Conservation (phyloP, 2,797 vertebrate species). For the Bucorvus abyssinicus region DNA sequence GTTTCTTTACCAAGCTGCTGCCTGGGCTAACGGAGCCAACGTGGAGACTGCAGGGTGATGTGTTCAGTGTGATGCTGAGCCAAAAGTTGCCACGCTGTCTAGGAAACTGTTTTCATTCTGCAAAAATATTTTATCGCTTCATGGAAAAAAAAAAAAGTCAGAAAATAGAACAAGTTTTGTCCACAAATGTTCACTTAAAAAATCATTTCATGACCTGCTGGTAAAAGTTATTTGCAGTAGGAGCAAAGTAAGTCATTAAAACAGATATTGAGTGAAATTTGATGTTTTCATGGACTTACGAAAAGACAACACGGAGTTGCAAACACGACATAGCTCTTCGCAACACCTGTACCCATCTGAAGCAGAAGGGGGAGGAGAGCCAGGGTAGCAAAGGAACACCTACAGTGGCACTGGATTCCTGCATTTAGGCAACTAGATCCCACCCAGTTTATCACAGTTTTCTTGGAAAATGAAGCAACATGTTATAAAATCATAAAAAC, state of each 20-base stretch:
- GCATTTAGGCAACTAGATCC: background rate
- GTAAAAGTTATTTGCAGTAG: background rate
- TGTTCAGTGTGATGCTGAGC: background rate
- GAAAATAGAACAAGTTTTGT: background rate
- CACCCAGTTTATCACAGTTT: background rate
- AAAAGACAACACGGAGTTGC: background rate
- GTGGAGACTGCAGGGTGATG: accelerated
- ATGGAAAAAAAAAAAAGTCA: background rate
- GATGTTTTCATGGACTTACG: background rate
- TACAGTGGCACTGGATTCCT: background rate
- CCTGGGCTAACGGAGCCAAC: background rate
- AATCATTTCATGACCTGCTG: background rate
- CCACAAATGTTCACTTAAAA: background rate
- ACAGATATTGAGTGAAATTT: background rate
- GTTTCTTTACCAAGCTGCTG: background rate
- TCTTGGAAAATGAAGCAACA: background rate
- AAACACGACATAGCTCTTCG: background rate
- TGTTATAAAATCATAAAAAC: background rate
- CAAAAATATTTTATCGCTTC: background rate
- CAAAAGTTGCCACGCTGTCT: background rate
- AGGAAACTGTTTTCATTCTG: background rate
- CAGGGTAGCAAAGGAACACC: background rate
- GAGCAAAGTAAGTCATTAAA: background rate
- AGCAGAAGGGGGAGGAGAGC: background rate
- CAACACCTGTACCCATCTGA: background rate